phyloP scores from a whole-genome alignment of 2,888 invertebrate species.

The Drosophila cognata region DNA sequence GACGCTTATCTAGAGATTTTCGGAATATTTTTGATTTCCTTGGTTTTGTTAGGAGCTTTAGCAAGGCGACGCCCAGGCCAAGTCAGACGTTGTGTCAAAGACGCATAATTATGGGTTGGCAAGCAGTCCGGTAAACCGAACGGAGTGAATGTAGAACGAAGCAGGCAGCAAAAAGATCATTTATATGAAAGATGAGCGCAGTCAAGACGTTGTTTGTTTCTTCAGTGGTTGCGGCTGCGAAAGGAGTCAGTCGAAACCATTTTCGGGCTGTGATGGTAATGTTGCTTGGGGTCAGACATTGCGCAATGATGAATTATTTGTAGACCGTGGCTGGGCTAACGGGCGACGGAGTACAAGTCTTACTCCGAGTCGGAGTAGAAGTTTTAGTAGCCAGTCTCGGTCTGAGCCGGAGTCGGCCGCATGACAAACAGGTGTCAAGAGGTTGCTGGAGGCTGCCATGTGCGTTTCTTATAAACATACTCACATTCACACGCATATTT shows the following conservation, averaged over 20 bases:
- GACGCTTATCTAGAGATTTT: neutral
- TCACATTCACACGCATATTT: slow-evolving; percentile 12
- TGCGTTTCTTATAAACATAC: slow-evolving; percentile 2
- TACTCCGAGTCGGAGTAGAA: slow-evolving; percentile 1
- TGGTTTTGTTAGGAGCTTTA: slow-evolving; percentile 31
- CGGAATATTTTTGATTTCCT: neutral
- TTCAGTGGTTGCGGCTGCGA: slow-evolving; percentile 31
- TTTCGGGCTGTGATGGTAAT: slow-evolving; percentile 42
- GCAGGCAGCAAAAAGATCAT: slow-evolving; percentile 59
- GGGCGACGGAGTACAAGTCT: slow-evolving; percentile 7
- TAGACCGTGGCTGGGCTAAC: slow-evolving; percentile 59
- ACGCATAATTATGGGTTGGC: slow-evolving; percentile 81
- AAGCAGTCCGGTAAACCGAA: slow-evolving; percentile 37
- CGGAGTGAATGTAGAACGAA: slow-evolving; percentile 32
- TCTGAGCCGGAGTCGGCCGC: slow-evolving; percentile 27
- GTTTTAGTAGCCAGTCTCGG: slow-evolving; percentile 5
- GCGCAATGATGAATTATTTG: slow-evolving; percentile 80
- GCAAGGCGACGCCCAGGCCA: slow-evolving; percentile 26
- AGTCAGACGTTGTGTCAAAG: slow-evolving; percentile 68
- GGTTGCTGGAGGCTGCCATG: slow-evolving; percentile 44
- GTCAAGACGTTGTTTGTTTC: slow-evolving; percentile 49
- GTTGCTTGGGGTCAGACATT: slow-evolving; percentile 56
- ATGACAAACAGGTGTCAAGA: slow-evolving; percentile 81
- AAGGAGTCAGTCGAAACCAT: slow-evolving; percentile 47
- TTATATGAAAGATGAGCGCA: slow-evolving; percentile 73